Percentiles rank a stretch among this genome's conserved stretches.
phyloP scores from a whole-genome alignment of 1,140 invertebrate genomes.

The Trachelipus rathkii region DNA sequence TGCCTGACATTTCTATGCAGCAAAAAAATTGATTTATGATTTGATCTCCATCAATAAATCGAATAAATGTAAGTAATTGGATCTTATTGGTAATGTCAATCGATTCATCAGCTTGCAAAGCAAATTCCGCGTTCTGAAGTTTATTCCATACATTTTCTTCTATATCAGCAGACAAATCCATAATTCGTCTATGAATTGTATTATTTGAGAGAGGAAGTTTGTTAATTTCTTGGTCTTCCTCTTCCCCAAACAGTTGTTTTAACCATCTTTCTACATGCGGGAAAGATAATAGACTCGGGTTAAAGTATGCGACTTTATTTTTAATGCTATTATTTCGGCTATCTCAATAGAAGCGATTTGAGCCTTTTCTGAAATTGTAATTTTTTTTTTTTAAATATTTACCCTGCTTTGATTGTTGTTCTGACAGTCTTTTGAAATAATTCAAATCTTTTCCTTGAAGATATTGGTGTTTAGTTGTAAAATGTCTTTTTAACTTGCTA shows the following conservation, averaged over 20 bases:
- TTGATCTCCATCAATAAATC: too few relatives aligned
- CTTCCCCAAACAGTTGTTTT: constrained; percentile 28
- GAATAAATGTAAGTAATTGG: too few relatives aligned
- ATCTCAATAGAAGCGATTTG: neutral
- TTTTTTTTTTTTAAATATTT: neutral
- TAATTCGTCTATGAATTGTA: constrained; percentile 25
- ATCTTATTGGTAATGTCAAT: too few relatives aligned
- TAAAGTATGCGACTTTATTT: constrained; percentile 30
- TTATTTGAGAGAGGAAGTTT: neutral
- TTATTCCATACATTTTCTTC: constrained; percentile 23
- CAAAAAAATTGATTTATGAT: too few relatives aligned
- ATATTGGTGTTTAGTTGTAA: constrained; percentile 21
- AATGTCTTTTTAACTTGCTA: constrained; percentile 36
- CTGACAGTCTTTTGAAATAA: constrained; percentile 9
- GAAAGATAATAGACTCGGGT: constrained; percentile 17
- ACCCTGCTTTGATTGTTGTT: constrained; percentile 1
- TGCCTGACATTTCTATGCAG: too few relatives aligned
- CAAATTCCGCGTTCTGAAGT: constrained; percentile 20
- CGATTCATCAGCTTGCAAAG: too few relatives aligned
- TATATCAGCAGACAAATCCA: constrained; percentile 25
- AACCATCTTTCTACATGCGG: constrained; percentile 29
- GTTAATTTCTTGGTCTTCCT: neutral
- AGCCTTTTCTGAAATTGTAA: constrained; percentile 12
- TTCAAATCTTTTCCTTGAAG: constrained; percentile 25
- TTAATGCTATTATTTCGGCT: constrained; percentile 22